Evolutionary conservation across 35 echinoderm and acorn worm species (phyloP).

Genomic region (Lytechinus pictus): DNA sequence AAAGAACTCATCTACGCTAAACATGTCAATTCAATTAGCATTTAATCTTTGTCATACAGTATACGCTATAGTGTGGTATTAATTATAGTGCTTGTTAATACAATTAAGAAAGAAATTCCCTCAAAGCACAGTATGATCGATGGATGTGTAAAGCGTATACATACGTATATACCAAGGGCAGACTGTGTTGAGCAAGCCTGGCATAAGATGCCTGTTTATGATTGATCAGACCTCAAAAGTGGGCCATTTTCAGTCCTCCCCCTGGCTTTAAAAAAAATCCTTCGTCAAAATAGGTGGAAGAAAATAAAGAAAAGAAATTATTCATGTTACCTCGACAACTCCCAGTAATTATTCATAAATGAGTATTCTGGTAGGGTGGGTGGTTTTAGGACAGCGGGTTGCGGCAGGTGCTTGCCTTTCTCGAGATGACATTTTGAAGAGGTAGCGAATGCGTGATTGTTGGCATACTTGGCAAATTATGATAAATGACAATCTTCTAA

Average conservation of each 20-base stretch:
- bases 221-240: background rate
- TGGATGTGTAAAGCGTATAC: background rate
- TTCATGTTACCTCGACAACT: background rate
- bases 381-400: background rate
- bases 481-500: too few species aligned
- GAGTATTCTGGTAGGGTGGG: background rate
- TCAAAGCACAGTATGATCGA: background rate
- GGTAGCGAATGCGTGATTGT: too few species aligned
- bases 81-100: too few species aligned
- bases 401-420: background rate
- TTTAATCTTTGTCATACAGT: too few species aligned
- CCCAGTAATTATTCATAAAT: background rate
- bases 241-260: background rate
- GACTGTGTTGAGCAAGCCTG: background rate
- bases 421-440: background rate
- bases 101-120: too few species aligned
- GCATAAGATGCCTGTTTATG: background rate
- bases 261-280: background rate
- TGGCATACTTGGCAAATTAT: too few species aligned
- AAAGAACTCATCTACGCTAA: too few species aligned
- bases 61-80: too few species aligned
- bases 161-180: background rate
- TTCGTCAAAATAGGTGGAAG: background rate
- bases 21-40: too few species aligned
- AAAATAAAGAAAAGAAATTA: background rate